Percentiles rank a stretch among this genome's conserved stretches.
Conservation (phyloP, 2,888 invertebrate genomes). For the Cataglyphis altisquamis region DNA sequence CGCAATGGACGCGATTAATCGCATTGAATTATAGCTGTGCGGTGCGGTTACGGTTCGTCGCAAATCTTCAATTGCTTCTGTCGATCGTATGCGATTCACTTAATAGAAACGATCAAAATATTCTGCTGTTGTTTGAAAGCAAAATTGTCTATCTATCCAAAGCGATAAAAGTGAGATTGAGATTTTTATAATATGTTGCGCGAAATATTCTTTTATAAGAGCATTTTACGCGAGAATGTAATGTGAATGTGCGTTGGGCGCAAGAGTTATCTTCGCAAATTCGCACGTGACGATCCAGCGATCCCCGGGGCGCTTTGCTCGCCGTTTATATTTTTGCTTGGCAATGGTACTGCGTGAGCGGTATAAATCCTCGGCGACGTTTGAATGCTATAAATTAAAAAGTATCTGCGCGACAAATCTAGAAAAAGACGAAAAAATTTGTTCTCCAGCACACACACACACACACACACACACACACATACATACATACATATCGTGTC, state of each 20-base stretch:
- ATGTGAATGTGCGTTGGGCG: background rate
- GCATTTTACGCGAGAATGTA: constrained; percentile 7
- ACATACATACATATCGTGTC: too few species aligned
- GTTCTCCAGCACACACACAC: background rate
- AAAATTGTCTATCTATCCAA: background rate
- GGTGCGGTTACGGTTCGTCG: constrained; percentile 51
- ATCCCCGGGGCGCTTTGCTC: constrained; percentile 16
- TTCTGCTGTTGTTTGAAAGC: background rate
- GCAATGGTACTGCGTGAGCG: constrained; percentile 32
- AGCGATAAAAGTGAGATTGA: constrained; percentile 33
- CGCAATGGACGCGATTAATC: constrained; percentile 62
- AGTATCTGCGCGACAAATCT: constrained; percentile 44
- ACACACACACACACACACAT: too few species aligned
- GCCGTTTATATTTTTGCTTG: constrained; percentile 43
- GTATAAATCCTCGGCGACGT: constrained; percentile 39
- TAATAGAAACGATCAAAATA: background rate
- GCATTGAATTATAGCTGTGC: constrained; percentile 60
- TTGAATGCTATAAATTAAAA: constrained; percentile 51
- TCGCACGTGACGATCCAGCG: constrained; percentile 37
- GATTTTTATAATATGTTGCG: constrained; percentile 18
- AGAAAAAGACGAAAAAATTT: constrained; percentile 9
- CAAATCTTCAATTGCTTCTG: constrained; percentile 38
- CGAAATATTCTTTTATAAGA: background rate
- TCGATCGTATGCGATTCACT: constrained; percentile 23
- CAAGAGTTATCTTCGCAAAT: constrained; percentile 44